Conservation (phyloP, 2,888 invertebrate genomes). For the Drosophila kanekoi region DNA sequence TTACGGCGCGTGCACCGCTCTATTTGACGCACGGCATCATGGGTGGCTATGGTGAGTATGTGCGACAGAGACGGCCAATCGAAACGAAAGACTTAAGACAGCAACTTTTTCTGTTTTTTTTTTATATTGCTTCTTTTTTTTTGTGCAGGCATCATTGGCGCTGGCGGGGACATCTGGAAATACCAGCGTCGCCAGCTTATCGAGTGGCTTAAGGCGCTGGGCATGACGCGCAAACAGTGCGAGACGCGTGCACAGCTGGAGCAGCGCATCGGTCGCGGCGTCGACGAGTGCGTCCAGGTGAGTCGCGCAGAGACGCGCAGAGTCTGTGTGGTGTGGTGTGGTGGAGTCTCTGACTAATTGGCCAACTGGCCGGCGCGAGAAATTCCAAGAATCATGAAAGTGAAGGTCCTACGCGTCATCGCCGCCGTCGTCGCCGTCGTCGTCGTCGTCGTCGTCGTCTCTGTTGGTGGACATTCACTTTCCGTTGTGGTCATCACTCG, state of each 20-base stretch:
- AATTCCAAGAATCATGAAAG: constrained; percentile 69
- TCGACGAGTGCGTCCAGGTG: constrained; percentile 87
- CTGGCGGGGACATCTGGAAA: constrained; percentile 93
- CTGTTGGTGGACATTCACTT: constrained; percentile 57
- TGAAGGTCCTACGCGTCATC: constrained; percentile 67
- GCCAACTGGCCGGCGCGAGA: constrained; percentile 37
- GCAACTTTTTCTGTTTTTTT: constrained; percentile 31
- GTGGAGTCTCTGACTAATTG: constrained; percentile 45
- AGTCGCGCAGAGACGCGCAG: constrained; percentile 17
- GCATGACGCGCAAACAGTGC: constrained; percentile 89
- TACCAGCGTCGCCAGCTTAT: constrained; percentile 92
- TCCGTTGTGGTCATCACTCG: constrained; percentile 69
- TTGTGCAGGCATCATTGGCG: constrained; percentile 91
- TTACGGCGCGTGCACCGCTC: constrained; percentile 91
- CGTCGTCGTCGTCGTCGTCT: constrained; percentile 12
- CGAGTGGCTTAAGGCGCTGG: constrained; percentile 90
- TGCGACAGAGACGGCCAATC: not conserved
- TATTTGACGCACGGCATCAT: constrained; percentile 94
- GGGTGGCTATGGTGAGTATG: constrained; percentile 90
- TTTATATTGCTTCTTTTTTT: not conserved
- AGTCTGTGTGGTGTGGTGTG: too few relatives aligned
- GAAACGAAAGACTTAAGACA: constrained; percentile 58
- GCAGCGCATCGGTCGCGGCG: constrained; percentile 88
- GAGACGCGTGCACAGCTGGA: constrained; percentile 88
- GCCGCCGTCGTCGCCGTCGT: constrained; percentile 15